Conservation (phyloP, 2,113 vertebrate species). For the Nerophis ophidion region DNA sequence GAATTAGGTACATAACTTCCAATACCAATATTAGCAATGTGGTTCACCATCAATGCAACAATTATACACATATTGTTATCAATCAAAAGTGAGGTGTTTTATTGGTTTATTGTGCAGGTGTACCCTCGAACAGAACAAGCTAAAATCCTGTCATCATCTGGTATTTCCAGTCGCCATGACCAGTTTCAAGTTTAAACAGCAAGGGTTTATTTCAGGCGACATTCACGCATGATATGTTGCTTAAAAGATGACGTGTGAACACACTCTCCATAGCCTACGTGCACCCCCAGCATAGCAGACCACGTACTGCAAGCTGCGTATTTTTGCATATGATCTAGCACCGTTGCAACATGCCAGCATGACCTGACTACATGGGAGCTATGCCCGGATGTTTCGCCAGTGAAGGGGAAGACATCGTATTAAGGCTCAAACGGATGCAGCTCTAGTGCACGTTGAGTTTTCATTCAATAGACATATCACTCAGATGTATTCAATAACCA, state of each 20-base stretch:
- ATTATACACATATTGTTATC: no score
- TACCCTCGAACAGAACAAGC: no score
- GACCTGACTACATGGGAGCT: slow-evolving; percentile 16
- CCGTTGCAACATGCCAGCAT: slow-evolving; percentile 5
- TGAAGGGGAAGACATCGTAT: slow-evolving; percentile 14
- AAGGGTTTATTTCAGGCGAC: slow-evolving; percentile 1
- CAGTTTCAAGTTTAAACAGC: slow-evolving; percentile 3
- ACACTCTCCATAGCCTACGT: slow-evolving; percentile 6
- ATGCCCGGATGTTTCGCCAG: slow-evolving; percentile 20
- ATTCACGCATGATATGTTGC: not conserved
- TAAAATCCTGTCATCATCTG: not conserved
- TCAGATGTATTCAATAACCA: not conserved
- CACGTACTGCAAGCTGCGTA: not conserved
- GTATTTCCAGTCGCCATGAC: no score
- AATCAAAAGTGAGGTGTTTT: no score
- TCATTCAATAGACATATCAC: not conserved
- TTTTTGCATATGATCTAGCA: slow-evolving; percentile 1
- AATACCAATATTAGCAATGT: no score
- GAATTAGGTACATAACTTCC: not conserved
- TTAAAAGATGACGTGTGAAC: not conserved
- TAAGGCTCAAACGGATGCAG: slow-evolving; percentile 1
- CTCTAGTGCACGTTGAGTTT: not conserved
- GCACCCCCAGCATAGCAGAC: not conserved
- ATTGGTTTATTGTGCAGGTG: no score
- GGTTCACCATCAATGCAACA: no score